Base-by-base conservation (phyloP, 2,797 vertebrate species). In the Dermochelys coriacea region DNA sequence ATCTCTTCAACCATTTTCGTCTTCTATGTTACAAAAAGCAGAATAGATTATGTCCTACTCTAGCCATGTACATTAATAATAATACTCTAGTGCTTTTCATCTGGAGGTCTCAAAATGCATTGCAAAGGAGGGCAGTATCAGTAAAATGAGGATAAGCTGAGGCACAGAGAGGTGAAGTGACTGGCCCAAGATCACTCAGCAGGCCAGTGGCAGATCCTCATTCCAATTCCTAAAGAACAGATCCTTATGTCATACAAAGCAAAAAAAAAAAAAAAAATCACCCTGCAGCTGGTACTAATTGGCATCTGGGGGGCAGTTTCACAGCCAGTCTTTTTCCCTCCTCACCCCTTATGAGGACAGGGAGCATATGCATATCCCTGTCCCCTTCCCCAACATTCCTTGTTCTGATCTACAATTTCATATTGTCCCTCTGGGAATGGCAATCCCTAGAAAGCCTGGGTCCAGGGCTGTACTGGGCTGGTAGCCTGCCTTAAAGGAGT, bases 351-450 rank as follows among this genome's bases (percentile, higher is more conserved):
- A 4, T 0, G 31, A 91, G 55, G 80, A 50, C 12, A 82, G 68
- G 29, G 29, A 8, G 15, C 8, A 79, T 16, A 75, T 47, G 14
- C 75, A 18, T 37, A 37, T 34, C 64, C 27, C 0, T 87, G 41
- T 19, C 50, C 88, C 87, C 50, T 82, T 80, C 50, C 34, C 0
- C 31, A 79, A 0, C 74, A 18, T 68, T 95, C 83, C 78, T 94
- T n/a, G 49, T 23, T 45, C 41, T 15, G 61, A 61, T 41, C 49
- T 93, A 54, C 51, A 82, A 29, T 31, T 84, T 61, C 27, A 55
- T 3, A 5, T 88, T 91, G 84, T 93, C 84, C 10, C 59, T 6
- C 37, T 74, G 91, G 68, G 71, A 88, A 85, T 90, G 91, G 54
- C 54, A 77, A n/a, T 49, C 6, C 50, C 23, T 41, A 45, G 59